Evolutionary conservation across 2,888 invertebrate genomes (phyloP), one percentile per base, ranked within the genome.

Genomic region (Eilema caniola): DNA sequence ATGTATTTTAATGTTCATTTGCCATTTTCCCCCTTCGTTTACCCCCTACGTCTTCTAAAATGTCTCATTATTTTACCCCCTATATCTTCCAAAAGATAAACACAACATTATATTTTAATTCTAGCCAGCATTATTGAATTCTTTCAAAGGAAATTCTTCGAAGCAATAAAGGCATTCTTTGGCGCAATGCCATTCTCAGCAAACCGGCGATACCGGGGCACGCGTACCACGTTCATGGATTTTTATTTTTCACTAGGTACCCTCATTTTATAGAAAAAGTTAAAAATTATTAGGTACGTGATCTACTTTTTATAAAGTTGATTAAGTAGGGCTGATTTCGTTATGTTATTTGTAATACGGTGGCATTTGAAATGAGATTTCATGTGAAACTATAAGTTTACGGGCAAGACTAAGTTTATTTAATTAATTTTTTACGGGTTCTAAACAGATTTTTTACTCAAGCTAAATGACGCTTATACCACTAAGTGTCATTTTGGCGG

Each of bases 161-260:
- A 71, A 86, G 90, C 91, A 93, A 93, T 93, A 93, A 93, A 89
- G 93, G 85, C 89, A 93, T 93, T 93, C 93, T 85, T 89, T 88
- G 88, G 90, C 89, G 80, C 85, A 80, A 81, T 84, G 88, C 91
- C 90, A 91, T 88, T 87, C 88, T 79, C 69, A 62, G 78, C 77
- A 70, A 62, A 79, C 75, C 81, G 70, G 72, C 70, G 66, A 76
- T 74, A 79, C 80, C 80, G 65, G 71, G 72, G 37, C 70, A 69
- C 41, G 66, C 68, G 56, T 66, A 66, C 66, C 53, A 60, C 63
- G 23, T 62, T 66, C 76, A 77, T 74, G 75, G 76, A 72, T 75
- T 83, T 79, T 78, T 80, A 84, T 84, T 83, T 81, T 81, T 75
- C 77, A 83, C 72, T 72, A n/a, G n/a, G n/a, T n/a, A 76, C 67